Evolutionary conservation across 2,888 invertebrate species (phyloP), one percentile per base, ranked within the genome.

Genomic region (Apeira syringaria): DNA sequence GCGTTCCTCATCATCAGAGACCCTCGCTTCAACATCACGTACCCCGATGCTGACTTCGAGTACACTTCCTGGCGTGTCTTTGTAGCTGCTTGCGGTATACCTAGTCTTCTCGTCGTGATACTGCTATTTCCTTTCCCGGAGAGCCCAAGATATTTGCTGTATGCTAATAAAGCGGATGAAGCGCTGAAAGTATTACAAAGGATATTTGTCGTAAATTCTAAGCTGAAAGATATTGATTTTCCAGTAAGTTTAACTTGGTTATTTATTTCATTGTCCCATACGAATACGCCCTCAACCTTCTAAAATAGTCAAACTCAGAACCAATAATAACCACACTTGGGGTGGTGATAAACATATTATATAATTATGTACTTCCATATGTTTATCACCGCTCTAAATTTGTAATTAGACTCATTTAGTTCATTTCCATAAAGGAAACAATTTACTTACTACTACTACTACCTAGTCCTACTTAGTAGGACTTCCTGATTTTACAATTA

Each of bases 61-160:
- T 92, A 92, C 66, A 91, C 86, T 1, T 92, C 93, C 0, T 94
- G 94, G 94, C 73, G 93, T 2, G 85, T 93, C 8, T 94, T 93
- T 62, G 90, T 94, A 13, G 89, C 92, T 0, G 84, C 93, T 1
- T 93, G 93, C 50, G 91, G 92, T 0, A 63, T 91, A 13, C 92
- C 92, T 1, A 91, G 91, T 31, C 68, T 92, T 12, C 56, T 91
- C 35, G 91, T 92, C 39, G 84, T 88, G 24, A 56, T 90, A 27
- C 66, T 91, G 5, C 69, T 92, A 17, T 56, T 83, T n/a, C 90
- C 91, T 0, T 84, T 92, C 61, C 92, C 92, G 0, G 92, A 92
- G 74, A 91, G 92, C 10, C 92, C 92, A 0, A 73, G 92, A 47
- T 92, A 90, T 62, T 65, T 92, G 50, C 79, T 92, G 29, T 72